A percentile compares a stretch with the other conserved stretches of the same genome.
Conservation (phyloP, 2,888 invertebrate genomes). For the Trissonchulus sp. region DNA sequence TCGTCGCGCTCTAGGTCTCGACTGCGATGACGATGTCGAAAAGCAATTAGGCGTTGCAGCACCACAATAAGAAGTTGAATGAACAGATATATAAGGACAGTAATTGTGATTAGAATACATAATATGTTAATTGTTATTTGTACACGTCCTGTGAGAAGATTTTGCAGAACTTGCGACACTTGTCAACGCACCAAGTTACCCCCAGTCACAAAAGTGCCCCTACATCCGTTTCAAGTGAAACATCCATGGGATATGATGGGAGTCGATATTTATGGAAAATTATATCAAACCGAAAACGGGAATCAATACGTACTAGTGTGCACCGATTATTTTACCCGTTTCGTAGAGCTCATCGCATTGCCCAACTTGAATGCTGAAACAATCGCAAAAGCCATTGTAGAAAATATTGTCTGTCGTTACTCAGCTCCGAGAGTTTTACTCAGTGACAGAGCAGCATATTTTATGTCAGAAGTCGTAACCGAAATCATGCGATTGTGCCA, state of each 20-base stretch:
- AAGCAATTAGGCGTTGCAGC: no score
- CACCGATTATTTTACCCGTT: background rate
- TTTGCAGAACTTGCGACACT: background rate
- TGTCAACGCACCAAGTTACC: background rate
- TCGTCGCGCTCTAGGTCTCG: no score
- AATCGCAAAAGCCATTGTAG: background rate
- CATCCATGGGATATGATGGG: no score
- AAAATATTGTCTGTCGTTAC: background rate
- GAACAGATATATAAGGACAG: no score
- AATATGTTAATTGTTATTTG: no score
- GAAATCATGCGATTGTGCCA: background rate
- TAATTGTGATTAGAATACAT: no score
- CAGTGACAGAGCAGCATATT: background rate
- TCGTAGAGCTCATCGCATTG: background rate
- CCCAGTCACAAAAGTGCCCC: background rate
- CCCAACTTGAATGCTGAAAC: background rate
- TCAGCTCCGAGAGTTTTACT: background rate
- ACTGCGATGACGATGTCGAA: no score
- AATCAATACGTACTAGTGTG: background rate
- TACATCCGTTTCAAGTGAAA: background rate
- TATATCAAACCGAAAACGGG: background rate
- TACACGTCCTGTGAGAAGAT: no score
- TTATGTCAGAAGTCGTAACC: conserved; percentile 5
- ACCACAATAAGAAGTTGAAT: no score
- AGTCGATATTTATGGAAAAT: no score